Percentiles rank a stretch among this genome's conserved stretches.
Evolutionary conservation across 2,113 vertebrate species (phyloP).

Genomic region (Dicaeum eximium): DNA sequence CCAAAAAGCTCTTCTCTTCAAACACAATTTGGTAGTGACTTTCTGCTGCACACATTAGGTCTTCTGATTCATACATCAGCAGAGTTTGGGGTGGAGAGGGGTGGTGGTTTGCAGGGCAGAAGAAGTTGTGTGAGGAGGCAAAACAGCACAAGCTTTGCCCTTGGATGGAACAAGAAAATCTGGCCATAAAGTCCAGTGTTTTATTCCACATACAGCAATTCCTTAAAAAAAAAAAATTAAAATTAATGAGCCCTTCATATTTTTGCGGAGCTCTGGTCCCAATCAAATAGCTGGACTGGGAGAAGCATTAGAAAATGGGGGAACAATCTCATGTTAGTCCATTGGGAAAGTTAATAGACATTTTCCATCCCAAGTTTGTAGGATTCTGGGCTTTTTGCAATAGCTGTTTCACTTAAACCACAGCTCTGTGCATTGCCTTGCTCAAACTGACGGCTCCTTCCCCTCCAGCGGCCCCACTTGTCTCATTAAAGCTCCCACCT

Average conservation of each 20-base stretch:
- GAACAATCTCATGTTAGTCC: constrained; percentile 10
- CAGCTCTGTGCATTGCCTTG: constrained; percentile 41
- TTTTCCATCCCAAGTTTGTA: constrained; percentile 46
- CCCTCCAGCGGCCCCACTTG: constrained; percentile 30
- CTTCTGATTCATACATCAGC: background rate
- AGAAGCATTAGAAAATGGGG: constrained; percentile 44
- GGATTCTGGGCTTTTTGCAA: background rate
- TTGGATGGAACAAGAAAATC: background rate
- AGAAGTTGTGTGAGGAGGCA: background rate
- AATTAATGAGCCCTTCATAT: background rate
- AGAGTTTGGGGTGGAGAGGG: background rate
- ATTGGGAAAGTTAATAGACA: constrained; percentile 28
- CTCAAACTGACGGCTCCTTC: constrained; percentile 57
- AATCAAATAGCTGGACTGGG: constrained; percentile 51
- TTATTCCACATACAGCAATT: background rate
- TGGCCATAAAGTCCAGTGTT: background rate
- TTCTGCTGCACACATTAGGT: rapidly evolving
- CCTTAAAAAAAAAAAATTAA: background rate
- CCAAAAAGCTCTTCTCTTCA: background rate
- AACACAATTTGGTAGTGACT: background rate
- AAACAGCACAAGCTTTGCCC: background rate
- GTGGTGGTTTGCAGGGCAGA: background rate
- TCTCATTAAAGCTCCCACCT: constrained; percentile 63
- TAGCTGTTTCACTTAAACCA: background rate
- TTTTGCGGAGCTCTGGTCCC: constrained; percentile 42